These are phyloP conservation scores for Melanotaenia maccullochi DNA, from an alignment of 2,797 vertebrate species.

Conservation along the genomic window DNA sequence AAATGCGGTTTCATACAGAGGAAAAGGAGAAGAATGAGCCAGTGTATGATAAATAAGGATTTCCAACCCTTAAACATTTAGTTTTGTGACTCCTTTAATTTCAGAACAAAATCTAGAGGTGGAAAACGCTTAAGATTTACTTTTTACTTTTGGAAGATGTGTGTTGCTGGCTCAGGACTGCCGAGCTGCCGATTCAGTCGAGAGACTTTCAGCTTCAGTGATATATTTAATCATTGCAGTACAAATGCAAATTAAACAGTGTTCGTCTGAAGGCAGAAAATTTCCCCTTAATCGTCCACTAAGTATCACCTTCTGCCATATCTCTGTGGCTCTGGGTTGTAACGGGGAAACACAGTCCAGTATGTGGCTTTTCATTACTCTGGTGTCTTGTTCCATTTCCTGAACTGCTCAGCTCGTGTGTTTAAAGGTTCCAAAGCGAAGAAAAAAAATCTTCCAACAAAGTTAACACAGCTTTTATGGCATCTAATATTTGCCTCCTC, in stretches of 20 bases:
- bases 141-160: too few species aligned
- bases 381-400: conserved; percentile 47
- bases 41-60: too few species aligned
- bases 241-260: background rate
- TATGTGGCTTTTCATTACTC: background rate
- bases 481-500: conserved; percentile 46
- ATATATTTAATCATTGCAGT: background rate
- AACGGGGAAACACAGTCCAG: conserved; percentile 8
- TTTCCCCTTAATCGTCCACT: background rate
- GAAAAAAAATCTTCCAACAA: conserved; percentile 24
- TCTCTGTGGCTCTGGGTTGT: background rate
- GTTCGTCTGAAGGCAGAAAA: background rate
- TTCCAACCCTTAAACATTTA: too few species aligned
- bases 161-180: too few species aligned
- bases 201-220: background rate
- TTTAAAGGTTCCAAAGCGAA: conserved; percentile 42
- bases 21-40: too few species aligned
- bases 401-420: conserved; percentile 10
- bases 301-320: background rate
- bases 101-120: too few species aligned
- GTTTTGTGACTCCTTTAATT: too few species aligned
- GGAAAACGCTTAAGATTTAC: too few species aligned
- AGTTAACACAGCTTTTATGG: conserved; percentile 36
- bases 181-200: background rate
- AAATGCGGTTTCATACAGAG: background rate